Percentiles rank a stretch among this genome's conserved stretches.
phyloP scores from a whole-genome alignment of 2,113 vertebrate genomes.

The Chaetodon auriga region DNA sequence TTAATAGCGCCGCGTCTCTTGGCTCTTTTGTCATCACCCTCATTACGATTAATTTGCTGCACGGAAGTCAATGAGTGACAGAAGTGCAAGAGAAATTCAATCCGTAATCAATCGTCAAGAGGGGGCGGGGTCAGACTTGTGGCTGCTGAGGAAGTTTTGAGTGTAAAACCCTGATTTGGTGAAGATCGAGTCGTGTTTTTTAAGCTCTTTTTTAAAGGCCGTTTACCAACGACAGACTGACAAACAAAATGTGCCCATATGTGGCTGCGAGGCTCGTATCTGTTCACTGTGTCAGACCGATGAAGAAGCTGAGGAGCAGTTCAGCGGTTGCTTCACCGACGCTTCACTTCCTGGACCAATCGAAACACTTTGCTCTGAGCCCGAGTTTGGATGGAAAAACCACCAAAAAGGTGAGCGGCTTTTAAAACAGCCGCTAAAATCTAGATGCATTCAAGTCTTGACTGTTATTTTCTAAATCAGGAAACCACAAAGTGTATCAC shows the following conservation, averaged over 20 bases:
- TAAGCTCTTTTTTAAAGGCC: background rate
- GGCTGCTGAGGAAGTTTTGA: background rate
- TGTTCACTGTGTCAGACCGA: background rate
- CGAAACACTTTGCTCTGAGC: background rate
- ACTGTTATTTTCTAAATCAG: background rate
- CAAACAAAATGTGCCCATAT: background rate
- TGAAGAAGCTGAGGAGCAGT: background rate
- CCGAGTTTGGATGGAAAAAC: background rate
- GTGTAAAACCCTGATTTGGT: constrained; percentile 21
- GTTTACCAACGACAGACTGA: background rate
- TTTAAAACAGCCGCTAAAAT: background rate
- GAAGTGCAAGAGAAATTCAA: constrained; percentile 7
- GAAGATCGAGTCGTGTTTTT: background rate
- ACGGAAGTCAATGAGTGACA: constrained; percentile 21
- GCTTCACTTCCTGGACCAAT: background rate
- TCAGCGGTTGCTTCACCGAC: too few species aligned
- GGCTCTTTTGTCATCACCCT: constrained; percentile 22
- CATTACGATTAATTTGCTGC: constrained; percentile 24
- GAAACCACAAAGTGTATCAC: background rate
- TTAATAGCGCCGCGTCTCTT: background rate
- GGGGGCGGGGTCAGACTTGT: background rate
- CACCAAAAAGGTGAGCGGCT: background rate
- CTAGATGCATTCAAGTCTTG: background rate
- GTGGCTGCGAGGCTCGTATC: background rate
- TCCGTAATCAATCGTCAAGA: background rate